Evolutionary conservation across 53 echinoderm and acorn worm species (phyloP), one percentile per base, ranked within the genome.

Genomic region (Echinometra lucunter): DNA sequence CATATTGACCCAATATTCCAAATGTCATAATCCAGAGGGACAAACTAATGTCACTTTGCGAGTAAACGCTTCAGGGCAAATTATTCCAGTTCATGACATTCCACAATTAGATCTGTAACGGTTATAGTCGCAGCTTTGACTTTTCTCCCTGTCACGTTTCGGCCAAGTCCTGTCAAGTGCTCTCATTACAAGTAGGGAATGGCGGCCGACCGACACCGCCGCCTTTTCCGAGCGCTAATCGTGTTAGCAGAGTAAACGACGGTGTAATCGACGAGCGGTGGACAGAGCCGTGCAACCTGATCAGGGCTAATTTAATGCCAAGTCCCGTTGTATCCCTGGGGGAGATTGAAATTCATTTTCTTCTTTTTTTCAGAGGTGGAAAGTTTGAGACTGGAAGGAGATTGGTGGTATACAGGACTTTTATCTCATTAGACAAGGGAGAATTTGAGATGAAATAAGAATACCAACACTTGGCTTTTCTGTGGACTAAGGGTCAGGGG

Each of bases 241-340:
- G 66, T 58, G 90, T 90, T 90, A 90, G 58, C 37, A 66, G 58
- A 90, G 63, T 90, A 90, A 90, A 90, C 90, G 90, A 90, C 66
- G 90, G 90, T 37, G 90, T 90, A 90, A 90, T 90, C 90, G 90
- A 18, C 66, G 90, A 23, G 66, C 63, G 40, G 90, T 60, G 58
- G 90, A 57, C 60, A 58, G 90, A 40, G 70, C 92, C 42, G 45
- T 16, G 92, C 74, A 92, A 92, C 72, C 74, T 53, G 92, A 92
- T 69, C 72, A 70, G 69, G 92, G 49, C 92, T 92, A 92, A 92
- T 92, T 92, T 70, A 92, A 92, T 70, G 72, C 74, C 69, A 53
- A 67, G 40, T 18, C 63, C 58, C 40, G 88, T 53, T 88, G 56
- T 78, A 78, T 21, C 19, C 78, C 88, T 47, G 56, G 53, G 88